A percentile compares a stretch with the other conserved stretches of the same genome.
These are phyloP conservation scores for Bucorvus abyssinicus DNA, from an alignment of 2,797 vertebrate species.

Conservation along the genomic window DNA sequence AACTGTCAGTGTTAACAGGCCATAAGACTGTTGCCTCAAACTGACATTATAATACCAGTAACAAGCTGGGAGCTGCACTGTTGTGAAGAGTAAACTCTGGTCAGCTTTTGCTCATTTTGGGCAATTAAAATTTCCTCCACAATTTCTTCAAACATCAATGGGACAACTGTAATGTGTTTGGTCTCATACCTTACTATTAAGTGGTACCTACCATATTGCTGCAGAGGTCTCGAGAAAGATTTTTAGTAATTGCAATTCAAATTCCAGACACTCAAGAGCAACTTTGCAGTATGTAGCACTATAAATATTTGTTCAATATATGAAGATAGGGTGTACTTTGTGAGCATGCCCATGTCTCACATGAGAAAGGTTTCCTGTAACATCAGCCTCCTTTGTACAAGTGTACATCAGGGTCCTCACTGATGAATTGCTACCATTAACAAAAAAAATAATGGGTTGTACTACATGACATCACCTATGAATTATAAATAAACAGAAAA, in stretches of 20 bases:
- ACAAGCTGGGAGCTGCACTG: background rate
- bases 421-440: background rate
- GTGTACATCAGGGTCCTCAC: background rate
- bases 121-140: background rate
- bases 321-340: background rate
- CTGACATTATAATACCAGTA: background rate
- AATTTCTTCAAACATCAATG: background rate
- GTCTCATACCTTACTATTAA: background rate
- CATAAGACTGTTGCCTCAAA: background rate
- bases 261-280: background rate
- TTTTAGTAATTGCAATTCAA: background rate
- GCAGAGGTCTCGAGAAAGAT: background rate
- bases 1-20: background rate
- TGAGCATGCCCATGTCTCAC: background rate
- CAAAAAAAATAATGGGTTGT: background rate
- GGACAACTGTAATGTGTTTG: background rate
- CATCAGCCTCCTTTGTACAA: background rate
- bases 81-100: background rate
- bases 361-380: background rate
- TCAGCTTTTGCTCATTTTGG: background rate
- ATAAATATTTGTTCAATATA: background rate
- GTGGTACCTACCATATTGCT: background rate
- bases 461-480: background rate
- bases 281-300: background rate
- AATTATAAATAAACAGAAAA: conserved; percentile 3